phyloP scores from a whole-genome alignment of 2,888 invertebrate genomes.

The Sarcophaga caerulescens region DNA sequence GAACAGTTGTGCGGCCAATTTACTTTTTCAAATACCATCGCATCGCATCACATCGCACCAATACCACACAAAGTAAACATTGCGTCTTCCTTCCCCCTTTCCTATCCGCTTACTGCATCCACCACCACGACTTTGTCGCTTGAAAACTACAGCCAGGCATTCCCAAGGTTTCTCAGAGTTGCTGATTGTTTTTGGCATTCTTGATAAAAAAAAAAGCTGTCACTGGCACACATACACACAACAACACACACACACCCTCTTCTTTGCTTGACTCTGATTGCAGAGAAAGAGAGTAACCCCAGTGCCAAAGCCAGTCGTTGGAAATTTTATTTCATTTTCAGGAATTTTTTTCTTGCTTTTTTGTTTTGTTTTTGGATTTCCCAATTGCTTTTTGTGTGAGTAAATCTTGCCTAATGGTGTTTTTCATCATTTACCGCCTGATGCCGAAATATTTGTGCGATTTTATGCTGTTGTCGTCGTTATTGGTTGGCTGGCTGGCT shows the following conservation, averaged over 20 bases:
- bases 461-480: not conserved
- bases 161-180: not conserved
- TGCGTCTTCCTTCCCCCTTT: constrained; percentile 35
- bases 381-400: constrained; percentile 78
- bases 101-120: constrained; percentile 1
- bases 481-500: too few species aligned
- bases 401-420: constrained; percentile 80
- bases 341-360: constrained; percentile 24
- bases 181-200: constrained; percentile 33
- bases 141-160: not conserved
- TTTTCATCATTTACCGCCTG: constrained; percentile 80
- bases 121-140: not conserved
- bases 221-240: constrained; percentile 68
- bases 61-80: constrained; percentile 49
- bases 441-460: constrained; percentile 68
- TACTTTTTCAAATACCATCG: constrained; percentile 71
- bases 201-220: constrained; percentile 55
- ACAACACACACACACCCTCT: not conserved
- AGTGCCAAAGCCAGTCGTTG: constrained; percentile 49
- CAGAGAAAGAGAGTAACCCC: constrained; percentile 3
- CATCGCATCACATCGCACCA: too few species aligned
- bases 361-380: constrained; percentile 72
- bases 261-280: constrained; percentile 5
- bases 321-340: constrained; percentile 46
- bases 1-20: constrained; percentile 73